phyloP scores from a whole-genome alignment of 1,140 invertebrate species.

The Drosophila littoralis region DNA sequence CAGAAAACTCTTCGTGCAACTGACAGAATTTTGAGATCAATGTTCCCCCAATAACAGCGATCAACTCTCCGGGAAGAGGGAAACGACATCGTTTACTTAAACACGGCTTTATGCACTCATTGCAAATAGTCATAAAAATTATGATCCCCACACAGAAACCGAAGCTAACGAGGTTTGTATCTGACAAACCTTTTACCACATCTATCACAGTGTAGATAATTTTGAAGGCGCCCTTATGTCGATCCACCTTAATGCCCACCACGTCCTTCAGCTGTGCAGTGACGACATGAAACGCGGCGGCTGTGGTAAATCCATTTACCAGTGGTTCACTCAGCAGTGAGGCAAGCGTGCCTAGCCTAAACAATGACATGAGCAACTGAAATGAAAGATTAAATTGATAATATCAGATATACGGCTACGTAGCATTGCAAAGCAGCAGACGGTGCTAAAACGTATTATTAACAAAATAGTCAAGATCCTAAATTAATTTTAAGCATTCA shows the following conservation, averaged over 20 bases:
- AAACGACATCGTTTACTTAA: slow-evolving; percentile 89
- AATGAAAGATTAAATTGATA: slow-evolving; percentile 51
- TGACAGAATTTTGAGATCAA: slow-evolving; percentile 86
- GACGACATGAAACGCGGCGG: slow-evolving; percentile 95
- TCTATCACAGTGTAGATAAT: slow-evolving; percentile 89
- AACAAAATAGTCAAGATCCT: too few species aligned
- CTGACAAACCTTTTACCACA: slow-evolving; percentile 86
- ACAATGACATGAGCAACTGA: slow-evolving; percentile 91
- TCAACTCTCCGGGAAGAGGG: slow-evolving; percentile 94
- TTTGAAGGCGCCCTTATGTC: slow-evolving; percentile 89
- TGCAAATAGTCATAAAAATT: slow-evolving; percentile 89
- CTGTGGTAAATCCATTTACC: slow-evolving; percentile 96
- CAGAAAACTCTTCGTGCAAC: slow-evolving; percentile 66
- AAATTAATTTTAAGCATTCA: too few species aligned
- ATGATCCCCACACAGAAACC: slow-evolving; percentile 90
- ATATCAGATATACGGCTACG: background rate
- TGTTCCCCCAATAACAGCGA: slow-evolving; percentile 92
- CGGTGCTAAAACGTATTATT: too few species aligned
- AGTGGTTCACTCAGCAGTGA: slow-evolving; percentile 94
- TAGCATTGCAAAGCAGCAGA: too few species aligned
- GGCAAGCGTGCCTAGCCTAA: slow-evolving; percentile 92
- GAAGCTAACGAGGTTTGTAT: slow-evolving; percentile 88
- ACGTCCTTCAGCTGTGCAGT: slow-evolving; percentile 95
- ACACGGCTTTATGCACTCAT: slow-evolving; percentile 92
- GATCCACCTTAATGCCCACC: slow-evolving; percentile 89